These are phyloP conservation scores for Oceanodroma leucorhoa DNA, from an alignment of 2,797 vertebrate species.

Conservation along the genomic window DNA sequence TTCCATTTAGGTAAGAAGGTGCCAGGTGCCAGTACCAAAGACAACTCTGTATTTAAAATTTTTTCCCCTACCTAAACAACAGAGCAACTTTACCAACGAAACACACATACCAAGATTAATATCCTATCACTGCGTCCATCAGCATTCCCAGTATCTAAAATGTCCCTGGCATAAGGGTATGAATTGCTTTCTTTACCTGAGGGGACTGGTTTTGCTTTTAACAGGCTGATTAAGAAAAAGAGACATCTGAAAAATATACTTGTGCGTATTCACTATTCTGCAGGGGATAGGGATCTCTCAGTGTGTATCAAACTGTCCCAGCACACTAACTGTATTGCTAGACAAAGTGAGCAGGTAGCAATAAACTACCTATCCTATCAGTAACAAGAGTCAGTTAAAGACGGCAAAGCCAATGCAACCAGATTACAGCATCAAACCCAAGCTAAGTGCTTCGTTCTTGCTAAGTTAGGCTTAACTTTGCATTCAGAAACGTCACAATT, in stretches of 20 bases:
- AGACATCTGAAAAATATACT: background rate
- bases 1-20: background rate
- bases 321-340: background rate
- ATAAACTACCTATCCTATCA: background rate
- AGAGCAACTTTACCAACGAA: background rate
- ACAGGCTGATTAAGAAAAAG: background rate
- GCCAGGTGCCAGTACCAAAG: background rate
- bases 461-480: background rate
- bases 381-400: background rate
- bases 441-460: background rate
- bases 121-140: background rate
- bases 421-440: background rate
- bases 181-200: background rate
- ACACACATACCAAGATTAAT: background rate
- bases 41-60: background rate
- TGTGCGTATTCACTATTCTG: background rate
- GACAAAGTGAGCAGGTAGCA: background rate
- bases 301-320: background rate
- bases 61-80: background rate
- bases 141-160: background rate
- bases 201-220: background rate
- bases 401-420: background rate
- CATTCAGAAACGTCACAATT: background rate
- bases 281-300: background rate
- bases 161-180: background rate